Conservation (phyloP, 2,113 vertebrate genomes). For the Mustela lutreola region DNA sequence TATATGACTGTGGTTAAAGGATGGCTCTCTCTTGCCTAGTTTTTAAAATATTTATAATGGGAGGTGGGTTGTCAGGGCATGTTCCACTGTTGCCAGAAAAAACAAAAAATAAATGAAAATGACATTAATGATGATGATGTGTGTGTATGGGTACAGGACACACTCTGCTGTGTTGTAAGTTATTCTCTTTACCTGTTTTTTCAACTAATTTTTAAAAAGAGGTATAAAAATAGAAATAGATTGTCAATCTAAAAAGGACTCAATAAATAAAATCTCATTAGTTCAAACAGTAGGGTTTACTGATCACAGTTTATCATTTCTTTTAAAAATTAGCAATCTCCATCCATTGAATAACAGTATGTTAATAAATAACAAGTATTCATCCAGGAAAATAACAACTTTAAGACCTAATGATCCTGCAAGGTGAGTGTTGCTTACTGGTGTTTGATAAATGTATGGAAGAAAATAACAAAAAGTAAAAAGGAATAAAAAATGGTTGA, state of each 20-base stretch:
- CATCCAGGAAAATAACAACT: background rate
- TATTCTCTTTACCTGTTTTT: constrained; percentile 9
- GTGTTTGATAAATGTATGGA: background rate
- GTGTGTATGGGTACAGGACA: background rate
- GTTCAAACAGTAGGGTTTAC: background rate
- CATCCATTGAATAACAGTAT: background rate
- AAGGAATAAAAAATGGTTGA: background rate
- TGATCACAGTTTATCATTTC: background rate
- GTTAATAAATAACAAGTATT: background rate
- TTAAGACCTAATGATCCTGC: background rate
- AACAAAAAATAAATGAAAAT: constrained; percentile 81
- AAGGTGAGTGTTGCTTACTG: background rate
- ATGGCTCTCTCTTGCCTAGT: constrained; percentile 79
- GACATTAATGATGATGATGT: constrained; percentile 17
- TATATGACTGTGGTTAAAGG: constrained; percentile 80
- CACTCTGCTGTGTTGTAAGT: background rate
- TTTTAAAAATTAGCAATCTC: constrained; percentile 36
- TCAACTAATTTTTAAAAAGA: background rate
- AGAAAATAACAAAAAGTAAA: constrained; percentile 14
- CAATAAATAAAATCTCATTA: constrained; percentile 12
- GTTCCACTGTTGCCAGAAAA: constrained; percentile 84
- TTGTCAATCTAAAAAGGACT: background rate
- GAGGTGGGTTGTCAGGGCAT: constrained; percentile 83
- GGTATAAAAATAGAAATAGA: background rate
- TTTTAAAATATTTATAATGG: constrained; percentile 88